Evolutionary conservation across 1,140 invertebrate genomes (phyloP), one percentile per base, ranked within the genome.

Genomic region (Drosophila orena): DNA sequence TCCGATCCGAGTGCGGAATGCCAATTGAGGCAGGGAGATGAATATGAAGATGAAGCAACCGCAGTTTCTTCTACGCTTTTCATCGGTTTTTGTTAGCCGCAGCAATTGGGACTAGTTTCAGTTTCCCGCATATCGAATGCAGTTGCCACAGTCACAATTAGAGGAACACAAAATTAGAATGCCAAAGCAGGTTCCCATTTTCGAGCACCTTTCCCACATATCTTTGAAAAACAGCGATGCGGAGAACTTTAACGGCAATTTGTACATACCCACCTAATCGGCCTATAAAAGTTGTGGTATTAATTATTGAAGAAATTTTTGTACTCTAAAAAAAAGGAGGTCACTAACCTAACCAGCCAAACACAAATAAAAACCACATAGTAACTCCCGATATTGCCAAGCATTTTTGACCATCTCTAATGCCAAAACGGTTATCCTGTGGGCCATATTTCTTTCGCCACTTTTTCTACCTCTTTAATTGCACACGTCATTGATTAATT

Each of bases 401-500:
- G 30, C 30, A 8, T 10, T 3, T 6, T 52, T 35, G 17, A 20
- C 15, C 44, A 17, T 7, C 20, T 14, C 35, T 20, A 37, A 27
- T 3, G 4, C 4, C 4, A 8, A 64, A 40, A 22, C n/a, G 5
- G 1, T 17, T 8, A 37, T 44, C 68, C 27, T 40, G 20, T 43
- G 50, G 1, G 42, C 27, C 10, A 52, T 52, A 52, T 58, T 61
- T 15, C 56, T 30, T 14, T 47, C 30, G 14, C 43, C 30, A 10
- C 11, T 10, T 11, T 37, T 34, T 58, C 46, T 34, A 27, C 12
- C 38, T 17, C 59, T 55, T 81, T 86, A 86, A 86, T 86, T 88
- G 69, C 83, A 61, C 58, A 55, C 52, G 79, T 79, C 83, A 75
- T 86, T 86, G 81, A 86, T 86, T 86, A 86, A 86, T 88, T 79